These are phyloP conservation scores for Callithrix jacchus DNA, from an alignment of 2,113 vertebrate species.

Conservation along the genomic window DNA sequence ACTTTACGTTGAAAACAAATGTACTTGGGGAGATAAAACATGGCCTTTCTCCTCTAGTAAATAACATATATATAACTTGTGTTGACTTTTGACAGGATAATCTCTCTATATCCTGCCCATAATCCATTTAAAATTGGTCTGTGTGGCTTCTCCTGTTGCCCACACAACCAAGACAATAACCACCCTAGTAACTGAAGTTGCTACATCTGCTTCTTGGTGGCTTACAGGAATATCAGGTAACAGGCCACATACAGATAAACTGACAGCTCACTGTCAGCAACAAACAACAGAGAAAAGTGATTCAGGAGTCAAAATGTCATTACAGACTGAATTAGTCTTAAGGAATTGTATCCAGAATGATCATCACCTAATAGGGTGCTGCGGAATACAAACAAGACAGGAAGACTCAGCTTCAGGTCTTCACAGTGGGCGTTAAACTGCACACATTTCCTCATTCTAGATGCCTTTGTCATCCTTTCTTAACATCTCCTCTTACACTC, in stretches of 20 bases:
- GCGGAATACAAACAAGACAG: background rate
- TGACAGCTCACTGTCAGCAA: background rate
- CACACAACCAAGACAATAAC: background rate
- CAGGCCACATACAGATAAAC: background rate
- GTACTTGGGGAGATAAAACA: background rate
- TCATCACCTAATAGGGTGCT: background rate
- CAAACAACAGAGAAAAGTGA: background rate
- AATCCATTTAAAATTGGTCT: conserved; percentile 47
- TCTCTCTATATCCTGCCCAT: conserved; percentile 13
- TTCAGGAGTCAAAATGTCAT: background rate
- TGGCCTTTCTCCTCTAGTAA: background rate
- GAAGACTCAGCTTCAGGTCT: background rate
- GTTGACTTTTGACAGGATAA: conserved; percentile 43
- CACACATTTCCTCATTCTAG: background rate
- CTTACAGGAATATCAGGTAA: background rate
- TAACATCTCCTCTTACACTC: background rate
- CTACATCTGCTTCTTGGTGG: background rate
- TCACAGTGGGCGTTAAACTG: background rate
- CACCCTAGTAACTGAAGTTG: background rate
- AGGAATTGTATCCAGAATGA: background rate
- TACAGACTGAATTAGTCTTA: background rate
- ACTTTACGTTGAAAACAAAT: background rate
- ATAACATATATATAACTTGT: conserved; percentile 8
- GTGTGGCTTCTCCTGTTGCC: background rate
- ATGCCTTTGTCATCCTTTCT: background rate